Conservation (phyloP, 2,888 invertebrate genomes). For the Nemoura dubitans region DNA sequence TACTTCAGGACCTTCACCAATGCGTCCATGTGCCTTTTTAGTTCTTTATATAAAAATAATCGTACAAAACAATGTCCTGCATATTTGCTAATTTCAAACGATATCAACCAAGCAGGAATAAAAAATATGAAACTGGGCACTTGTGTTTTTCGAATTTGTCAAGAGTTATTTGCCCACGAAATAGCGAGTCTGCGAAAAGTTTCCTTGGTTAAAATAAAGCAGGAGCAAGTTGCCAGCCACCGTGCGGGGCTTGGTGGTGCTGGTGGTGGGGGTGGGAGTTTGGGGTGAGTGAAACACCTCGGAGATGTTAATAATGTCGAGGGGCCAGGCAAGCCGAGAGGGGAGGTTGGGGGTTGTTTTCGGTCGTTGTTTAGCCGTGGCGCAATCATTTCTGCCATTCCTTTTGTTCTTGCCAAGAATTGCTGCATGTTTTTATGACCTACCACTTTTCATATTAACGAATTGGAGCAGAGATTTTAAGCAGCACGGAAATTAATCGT, state of each 20-base stretch:
- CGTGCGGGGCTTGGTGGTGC: not conserved
- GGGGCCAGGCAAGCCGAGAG: not conserved
- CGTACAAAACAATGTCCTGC: not conserved
- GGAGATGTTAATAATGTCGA: constrained; percentile 35
- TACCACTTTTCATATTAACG: constrained; percentile 39
- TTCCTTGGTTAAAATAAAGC: not conserved
- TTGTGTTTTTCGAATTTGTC: not conserved
- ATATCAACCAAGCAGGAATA: not conserved
- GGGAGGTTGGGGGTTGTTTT: not conserved
- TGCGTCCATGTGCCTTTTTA: too few relatives aligned
- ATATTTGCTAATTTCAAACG: not conserved
- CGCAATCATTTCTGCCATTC: constrained; percentile 3
- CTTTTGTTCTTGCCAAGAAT: constrained; percentile 31
- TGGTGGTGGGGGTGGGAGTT: too few relatives aligned
- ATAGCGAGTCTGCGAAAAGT: not conserved
- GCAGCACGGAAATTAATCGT: constrained; percentile 8
- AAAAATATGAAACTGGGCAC: not conserved
- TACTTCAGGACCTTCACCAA: too few relatives aligned
- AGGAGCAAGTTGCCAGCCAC: not conserved
- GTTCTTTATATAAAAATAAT: too few relatives aligned
- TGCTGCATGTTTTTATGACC: constrained; percentile 24
- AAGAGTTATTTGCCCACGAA: not conserved
- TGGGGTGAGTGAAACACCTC: not conserved
- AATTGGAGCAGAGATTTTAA: not conserved
- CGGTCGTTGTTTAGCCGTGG: not conserved